These are phyloP conservation scores for Drosophila bipectinata DNA, from an alignment of 1,140 invertebrate genomes.

Conservation along the genomic window DNA sequence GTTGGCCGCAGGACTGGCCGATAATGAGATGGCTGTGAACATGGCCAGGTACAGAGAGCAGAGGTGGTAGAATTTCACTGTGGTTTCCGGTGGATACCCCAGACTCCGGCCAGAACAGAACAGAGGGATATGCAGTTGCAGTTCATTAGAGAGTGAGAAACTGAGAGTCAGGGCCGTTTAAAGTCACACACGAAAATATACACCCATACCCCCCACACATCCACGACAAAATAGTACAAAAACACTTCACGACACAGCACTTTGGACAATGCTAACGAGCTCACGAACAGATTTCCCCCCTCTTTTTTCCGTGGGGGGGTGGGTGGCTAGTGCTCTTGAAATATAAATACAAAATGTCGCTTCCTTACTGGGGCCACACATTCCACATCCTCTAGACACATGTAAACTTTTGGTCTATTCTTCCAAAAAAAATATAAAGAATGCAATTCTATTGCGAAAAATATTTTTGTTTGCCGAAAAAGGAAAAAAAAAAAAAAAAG, in stretches of 20 bases:
- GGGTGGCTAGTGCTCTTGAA: constrained; percentile 24
- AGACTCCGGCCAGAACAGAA: too few species aligned
- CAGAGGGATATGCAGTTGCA: constrained; percentile 11
- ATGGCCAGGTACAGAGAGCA: neutral
- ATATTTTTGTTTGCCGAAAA: neutral
- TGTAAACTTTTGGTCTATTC: neutral
- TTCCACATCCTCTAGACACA: constrained; percentile 6
- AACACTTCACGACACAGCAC: constrained; percentile 59
- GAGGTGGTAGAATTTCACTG: too few species aligned
- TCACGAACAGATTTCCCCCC: constrained; percentile 18
- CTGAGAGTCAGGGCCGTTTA: constrained; percentile 39
- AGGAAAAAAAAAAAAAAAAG: neutral
- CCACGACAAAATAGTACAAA: constrained; percentile 34
- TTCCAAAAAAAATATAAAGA: neutral
- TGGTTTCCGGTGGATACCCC: too few species aligned
- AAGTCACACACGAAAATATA: constrained; percentile 24
- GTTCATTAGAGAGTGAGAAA: constrained; percentile 46
- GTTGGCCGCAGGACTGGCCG: constrained; percentile 50
- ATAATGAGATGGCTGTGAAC: constrained; percentile 54
- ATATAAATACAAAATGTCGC: constrained; percentile 67
- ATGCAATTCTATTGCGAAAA: constrained; percentile 14
- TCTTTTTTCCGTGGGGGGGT: neutral
- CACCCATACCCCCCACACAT: neutral
- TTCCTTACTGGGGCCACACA: constrained; percentile 16
- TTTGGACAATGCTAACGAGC: constrained; percentile 78